Evolutionary conservation across 2,797 vertebrate genomes (phyloP), one percentile per base, ranked within the genome.

Genomic region (Sorex maritimensis): DNA sequence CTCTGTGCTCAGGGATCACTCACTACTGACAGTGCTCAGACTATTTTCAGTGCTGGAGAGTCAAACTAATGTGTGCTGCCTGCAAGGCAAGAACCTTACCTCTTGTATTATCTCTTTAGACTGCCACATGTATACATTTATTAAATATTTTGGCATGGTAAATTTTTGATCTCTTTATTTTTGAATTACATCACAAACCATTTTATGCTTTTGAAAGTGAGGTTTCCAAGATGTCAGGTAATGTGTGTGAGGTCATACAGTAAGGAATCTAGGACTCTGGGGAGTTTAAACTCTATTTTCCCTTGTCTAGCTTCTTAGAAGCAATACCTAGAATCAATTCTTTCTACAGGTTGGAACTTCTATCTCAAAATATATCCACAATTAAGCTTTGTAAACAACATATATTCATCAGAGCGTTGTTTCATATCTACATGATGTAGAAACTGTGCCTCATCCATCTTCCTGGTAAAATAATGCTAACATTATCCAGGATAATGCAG

Each of bases 261-360:
- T 49, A 46, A 81, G 12, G 75, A 87, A 55, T 4, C 92, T 74
- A 72, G 71, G n/a, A 46, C 14, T 6, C 1, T 58, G 15, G 10
- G 2, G 49, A n/a, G 78, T 80, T 75, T 72, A 7, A 41, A 21
- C 5, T 93, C 61, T 69, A n/a, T 34, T 1, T 55, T 91, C 15
- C 24, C 68, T 92, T 88, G 38, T 17, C 30, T 79, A 75, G 82
- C 11, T 86, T 3, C 71, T 63, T 90, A 86, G 30, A 87, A 65
- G 41, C 69, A 75, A 77, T 73, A 69, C 72, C 44, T 84, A 67
- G 6, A 84, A 68, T 5, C 38, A 5, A 38, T 5, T 88, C 85
- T 69, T 74, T 55, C 34, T 74, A 6, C 6, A 28, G 38, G 10
- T 44, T 83, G 12, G 4, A 49, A 49, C 6, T 55, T 91, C 71